Evolutionary conservation across 2,888 invertebrate species (phyloP).

Genomic region (Stictocephala bisonia): DNA sequence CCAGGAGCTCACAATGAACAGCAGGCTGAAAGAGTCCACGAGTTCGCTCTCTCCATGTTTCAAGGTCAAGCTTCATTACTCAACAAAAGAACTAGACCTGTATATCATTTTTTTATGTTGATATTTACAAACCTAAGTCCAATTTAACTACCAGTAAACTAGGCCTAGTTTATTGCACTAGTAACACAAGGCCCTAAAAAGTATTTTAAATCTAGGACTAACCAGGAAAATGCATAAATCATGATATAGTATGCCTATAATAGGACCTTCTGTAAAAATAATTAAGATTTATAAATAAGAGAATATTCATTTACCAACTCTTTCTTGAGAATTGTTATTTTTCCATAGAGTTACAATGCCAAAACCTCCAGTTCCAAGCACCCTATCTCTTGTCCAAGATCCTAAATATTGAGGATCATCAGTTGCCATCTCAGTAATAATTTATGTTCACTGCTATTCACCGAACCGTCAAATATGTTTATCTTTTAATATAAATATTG

Average conservation of each 20-base stretch:
- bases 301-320: constrained; percentile 67
- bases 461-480: too few species aligned
- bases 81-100: too few species aligned
- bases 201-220: too few species aligned
- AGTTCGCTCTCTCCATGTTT: too few species aligned
- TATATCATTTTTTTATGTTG: background rate
- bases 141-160: background rate
- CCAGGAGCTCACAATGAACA: too few species aligned
- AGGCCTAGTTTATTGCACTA: background rate
- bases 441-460: too few species aligned
- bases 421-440: constrained; percentile 6
- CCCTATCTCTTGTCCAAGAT: constrained; percentile 71
- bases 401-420: constrained; percentile 42
- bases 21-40: too few species aligned
- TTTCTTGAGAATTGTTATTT: constrained; percentile 70
- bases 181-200: too few species aligned
- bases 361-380: constrained; percentile 79
- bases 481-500: too few species aligned
- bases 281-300: background rate
- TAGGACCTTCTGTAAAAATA: background rate
- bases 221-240: too few species aligned
- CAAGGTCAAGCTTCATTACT: too few species aligned
- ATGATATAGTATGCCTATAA: background rate
- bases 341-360: constrained; percentile 79
- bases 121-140: background rate